Percentiles rank a stretch among this genome's conserved stretches.
Evolutionary conservation across 30 jellyfish, hydroid and myxozoan genomes (phyloP).

Genomic region (Mastigias papua): DNA sequence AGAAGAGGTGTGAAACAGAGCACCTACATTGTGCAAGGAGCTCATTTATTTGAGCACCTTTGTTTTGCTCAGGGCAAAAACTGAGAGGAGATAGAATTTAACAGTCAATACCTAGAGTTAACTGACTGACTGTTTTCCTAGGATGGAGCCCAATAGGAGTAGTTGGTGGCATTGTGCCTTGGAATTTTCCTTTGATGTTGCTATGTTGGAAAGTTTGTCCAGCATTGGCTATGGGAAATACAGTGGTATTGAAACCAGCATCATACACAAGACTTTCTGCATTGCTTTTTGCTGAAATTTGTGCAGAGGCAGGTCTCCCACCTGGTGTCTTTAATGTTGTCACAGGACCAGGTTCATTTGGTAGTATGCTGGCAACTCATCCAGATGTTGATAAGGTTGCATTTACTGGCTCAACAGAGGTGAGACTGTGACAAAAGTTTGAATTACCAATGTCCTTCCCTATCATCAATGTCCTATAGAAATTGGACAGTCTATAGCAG

Average conservation of each 20-base stretch:
- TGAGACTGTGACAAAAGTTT: neutral
- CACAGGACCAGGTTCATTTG: slow-evolving; percentile 98
- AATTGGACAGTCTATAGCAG: no score
- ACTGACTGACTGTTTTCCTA: slow-evolving; percentile 4
- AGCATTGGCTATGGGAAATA: slow-evolving; percentile 98
- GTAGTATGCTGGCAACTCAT: slow-evolving; percentile 91
- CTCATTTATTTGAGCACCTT: no score
- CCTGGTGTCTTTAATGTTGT: slow-evolving; percentile 98
- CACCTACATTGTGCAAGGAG: no score
- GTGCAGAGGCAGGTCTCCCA: slow-evolving; percentile 99
- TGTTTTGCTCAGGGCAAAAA: no score
- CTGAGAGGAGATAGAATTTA: no score
- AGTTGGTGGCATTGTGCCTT: slow-evolving; percentile 96
- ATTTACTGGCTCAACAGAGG: slow-evolving; percentile 99
- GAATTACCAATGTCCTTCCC: neutral
- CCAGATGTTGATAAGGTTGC: slow-evolving; percentile 96
- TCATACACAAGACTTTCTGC: slow-evolving; percentile 93
- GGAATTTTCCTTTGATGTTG: slow-evolving; percentile 98
- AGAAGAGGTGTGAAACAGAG: no score
- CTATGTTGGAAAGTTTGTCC: slow-evolving; percentile 98
- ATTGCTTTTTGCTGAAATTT: slow-evolving; percentile 94
- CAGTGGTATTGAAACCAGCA: slow-evolving; percentile 93
- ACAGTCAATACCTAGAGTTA: no score
- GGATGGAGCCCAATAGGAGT: slow-evolving; percentile 97
- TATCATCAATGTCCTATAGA: no score